These are phyloP conservation scores for Gobius niger DNA, from an alignment of 2,113 vertebrate genomes.

Conservation along the genomic window DNA sequence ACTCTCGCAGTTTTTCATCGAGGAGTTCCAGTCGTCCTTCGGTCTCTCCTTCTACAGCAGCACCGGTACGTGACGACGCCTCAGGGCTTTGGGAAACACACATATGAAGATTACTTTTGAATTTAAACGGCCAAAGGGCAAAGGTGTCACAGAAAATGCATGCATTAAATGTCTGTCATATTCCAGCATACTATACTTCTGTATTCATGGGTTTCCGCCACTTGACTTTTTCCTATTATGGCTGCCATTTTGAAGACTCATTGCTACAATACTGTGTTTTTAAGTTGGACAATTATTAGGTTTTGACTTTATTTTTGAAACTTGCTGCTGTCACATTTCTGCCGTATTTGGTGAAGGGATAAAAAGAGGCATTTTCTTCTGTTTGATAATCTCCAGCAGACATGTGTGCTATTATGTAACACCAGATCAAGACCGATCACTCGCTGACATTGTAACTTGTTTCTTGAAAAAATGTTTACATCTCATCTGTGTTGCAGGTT, in stretches of 20 bases:
- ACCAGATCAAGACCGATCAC: conserved; percentile 14
- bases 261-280: background rate
- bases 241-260: too few species aligned
- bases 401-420: conserved; percentile 23
- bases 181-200: too few species aligned
- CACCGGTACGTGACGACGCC: conserved; percentile 80
- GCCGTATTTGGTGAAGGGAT: background rate
- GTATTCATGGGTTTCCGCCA: too few species aligned
- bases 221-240: too few species aligned
- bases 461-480: background rate
- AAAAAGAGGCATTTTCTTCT: conserved; percentile 17
- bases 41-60: conserved; percentile 93
- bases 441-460: conserved; percentile 7
- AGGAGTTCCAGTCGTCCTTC: conserved; percentile 92
- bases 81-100: conserved; percentile 32
- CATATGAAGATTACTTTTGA: background rate
- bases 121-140: too few species aligned
- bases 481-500: conserved; percentile 74
- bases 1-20: conserved; percentile 91
- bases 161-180: too few species aligned
- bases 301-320: background rate
- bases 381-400: conserved; percentile 27
- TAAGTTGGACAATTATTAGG: background rate
- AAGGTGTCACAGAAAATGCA: too few species aligned
- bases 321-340: conserved; percentile 1